These are phyloP conservation scores for Cremastinae sp. DNA, from an alignment of 2,888 invertebrate species.

Conservation along the genomic window DNA sequence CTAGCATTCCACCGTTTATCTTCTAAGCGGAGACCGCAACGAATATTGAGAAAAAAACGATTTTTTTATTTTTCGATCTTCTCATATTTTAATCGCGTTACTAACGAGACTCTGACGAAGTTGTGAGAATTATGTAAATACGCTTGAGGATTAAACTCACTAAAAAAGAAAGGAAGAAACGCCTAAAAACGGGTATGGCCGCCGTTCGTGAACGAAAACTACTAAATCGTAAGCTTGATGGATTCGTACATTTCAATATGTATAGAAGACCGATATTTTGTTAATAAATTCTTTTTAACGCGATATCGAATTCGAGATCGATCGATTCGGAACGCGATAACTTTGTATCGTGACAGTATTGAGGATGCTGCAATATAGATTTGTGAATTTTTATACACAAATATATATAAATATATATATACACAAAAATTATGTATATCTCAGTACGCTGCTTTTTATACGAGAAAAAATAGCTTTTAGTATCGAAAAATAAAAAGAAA, in stretches of 20 bases:
- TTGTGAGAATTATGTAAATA: neutral
- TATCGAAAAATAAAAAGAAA: slow-evolving; percentile 53
- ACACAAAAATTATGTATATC: slow-evolving; percentile 10
- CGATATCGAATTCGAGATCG: slow-evolving; percentile 21
- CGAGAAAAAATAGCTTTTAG: slow-evolving; percentile 53
- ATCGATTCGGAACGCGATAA: slow-evolving; percentile 32
- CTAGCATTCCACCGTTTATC: neutral
- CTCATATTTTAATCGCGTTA: too few relatives aligned
- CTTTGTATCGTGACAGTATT: slow-evolving; percentile 30
- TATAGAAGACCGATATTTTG: slow-evolving; percentile 53
- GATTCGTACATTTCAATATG: slow-evolving; percentile 37
- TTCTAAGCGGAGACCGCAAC: too few relatives aligned
- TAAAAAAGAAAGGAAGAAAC: neutral
- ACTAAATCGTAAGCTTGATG: slow-evolving; percentile 43
- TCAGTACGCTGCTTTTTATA: slow-evolving; percentile 57
- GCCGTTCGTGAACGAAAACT: slow-evolving; percentile 23
- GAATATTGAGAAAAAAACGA: too few relatives aligned
- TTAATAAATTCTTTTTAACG: slow-evolving; percentile 48
- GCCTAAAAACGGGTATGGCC: neutral
- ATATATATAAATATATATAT: slow-evolving; percentile 23
- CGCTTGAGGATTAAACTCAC: neutral
- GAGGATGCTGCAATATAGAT: slow-evolving; percentile 40
- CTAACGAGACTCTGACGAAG: neutral
- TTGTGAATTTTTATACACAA: slow-evolving; percentile 56
- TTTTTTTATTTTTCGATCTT: too few relatives aligned